Percentiles rank a stretch among this genome's conserved stretches.
phyloP scores from a whole-genome alignment of 2,797 vertebrate genomes.

The Rhinophrynus dorsalis region DNA sequence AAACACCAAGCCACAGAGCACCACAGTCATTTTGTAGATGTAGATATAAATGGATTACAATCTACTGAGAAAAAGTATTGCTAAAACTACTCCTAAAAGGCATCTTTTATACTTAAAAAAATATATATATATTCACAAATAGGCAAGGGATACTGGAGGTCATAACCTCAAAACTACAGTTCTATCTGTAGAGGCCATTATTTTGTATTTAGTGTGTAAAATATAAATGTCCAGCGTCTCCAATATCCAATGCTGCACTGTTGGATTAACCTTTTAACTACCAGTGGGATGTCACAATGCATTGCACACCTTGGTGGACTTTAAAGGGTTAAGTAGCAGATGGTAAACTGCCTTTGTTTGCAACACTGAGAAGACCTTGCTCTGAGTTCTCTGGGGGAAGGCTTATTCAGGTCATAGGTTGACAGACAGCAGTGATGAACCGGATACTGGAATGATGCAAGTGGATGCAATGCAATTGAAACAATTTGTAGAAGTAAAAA shows the following conservation, averaged over 20 bases:
- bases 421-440: constrained; percentile 17
- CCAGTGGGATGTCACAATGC: too few relatives aligned
- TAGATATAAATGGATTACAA: constrained; percentile 32
- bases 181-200: constrained; percentile 39
- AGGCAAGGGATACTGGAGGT: constrained; percentile 16
- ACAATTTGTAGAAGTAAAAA: constrained; percentile 38
- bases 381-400: constrained; percentile 9
- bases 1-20: constrained; percentile 22
- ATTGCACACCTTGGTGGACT: too few relatives aligned
- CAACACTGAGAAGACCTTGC: constrained; percentile 1
- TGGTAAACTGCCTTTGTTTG: constrained; percentile 35
- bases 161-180: constrained; percentile 28
- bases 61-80: constrained; percentile 25
- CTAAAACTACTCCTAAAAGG: constrained; percentile 19
- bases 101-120: constrained; percentile 29
- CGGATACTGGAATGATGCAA: constrained; percentile 6
- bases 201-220: constrained; percentile 16
- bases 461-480: constrained; percentile 25
- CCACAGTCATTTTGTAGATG: constrained; percentile 42
- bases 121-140: constrained; percentile 17
- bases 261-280: too few relatives aligned
- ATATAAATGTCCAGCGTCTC: background rate
- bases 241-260: background rate
- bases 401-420: constrained; percentile 40
- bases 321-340: too few relatives aligned